Evolutionary conservation across 1,140 invertebrate genomes (phyloP).

Genomic region (Drosophila arizonae): DNA sequence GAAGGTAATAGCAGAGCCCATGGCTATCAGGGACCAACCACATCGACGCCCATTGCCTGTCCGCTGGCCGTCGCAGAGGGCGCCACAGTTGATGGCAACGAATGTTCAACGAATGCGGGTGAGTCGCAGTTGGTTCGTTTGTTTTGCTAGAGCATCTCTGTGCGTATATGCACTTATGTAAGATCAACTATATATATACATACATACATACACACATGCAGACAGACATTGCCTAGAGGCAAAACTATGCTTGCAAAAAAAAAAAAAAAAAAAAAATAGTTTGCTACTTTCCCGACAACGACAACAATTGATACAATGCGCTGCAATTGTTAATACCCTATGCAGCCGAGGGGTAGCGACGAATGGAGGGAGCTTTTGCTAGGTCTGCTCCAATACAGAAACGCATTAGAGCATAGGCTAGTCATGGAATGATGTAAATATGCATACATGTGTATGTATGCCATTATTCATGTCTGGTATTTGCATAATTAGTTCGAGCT

Average conservation of each 20-base stretch:
- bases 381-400: background rate
- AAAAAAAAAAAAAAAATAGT: conserved; percentile 29
- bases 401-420: too few species aligned
- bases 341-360: background rate
- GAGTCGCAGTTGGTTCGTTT: conserved; percentile 37
- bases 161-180: conserved; percentile 6
- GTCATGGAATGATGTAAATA: background rate
- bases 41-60: conserved; percentile 66
- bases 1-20: conserved; percentile 45
- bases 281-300: conserved; percentile 32
- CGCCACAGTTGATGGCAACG: conserved; percentile 41
- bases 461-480: background rate
- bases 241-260: conserved; percentile 19
- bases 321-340: conserved; percentile 59
- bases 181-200: background rate
- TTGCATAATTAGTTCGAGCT: conserved; percentile 62
- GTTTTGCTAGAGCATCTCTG: conserved; percentile 10
- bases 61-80: conserved; percentile 29
- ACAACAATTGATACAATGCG: conserved; percentile 53
- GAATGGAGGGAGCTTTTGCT: background rate
- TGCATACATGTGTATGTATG: background rate
- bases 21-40: conserved; percentile 44
- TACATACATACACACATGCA: background rate
- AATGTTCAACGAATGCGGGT: conserved; percentile 51
- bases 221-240: background rate